Evolutionary conservation across 2,888 invertebrate genomes (phyloP).

Genomic region (Celastrina argiolus): DNA sequence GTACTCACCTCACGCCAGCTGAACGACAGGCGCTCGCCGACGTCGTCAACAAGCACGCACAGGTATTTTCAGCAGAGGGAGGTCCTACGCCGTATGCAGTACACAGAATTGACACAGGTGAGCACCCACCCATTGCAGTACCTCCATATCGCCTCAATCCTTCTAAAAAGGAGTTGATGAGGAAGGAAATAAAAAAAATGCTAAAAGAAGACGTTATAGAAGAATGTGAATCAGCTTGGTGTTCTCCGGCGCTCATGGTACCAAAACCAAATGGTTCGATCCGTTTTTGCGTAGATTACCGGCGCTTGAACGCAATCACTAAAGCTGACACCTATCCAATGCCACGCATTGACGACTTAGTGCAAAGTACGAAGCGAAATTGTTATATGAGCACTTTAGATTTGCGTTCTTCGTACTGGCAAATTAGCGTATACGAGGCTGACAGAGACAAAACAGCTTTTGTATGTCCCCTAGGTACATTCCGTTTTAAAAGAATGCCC

Average conservation of each 20-base stretch:
- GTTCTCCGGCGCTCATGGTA: constrained; percentile 27
- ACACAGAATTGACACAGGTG: not conserved
- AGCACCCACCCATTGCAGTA: constrained; percentile 13
- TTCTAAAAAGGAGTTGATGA: constrained; percentile 25
- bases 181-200: constrained; percentile 30
- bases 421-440: constrained; percentile 32
- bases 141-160: constrained; percentile 27
- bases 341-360: too few relatives aligned
- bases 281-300: constrained; percentile 29
- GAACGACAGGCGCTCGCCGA: not conserved
- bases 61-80: not conserved
- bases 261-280: constrained; percentile 27
- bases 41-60: not conserved
- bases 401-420: constrained; percentile 29
- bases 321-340: constrained; percentile 1
- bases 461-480: constrained; percentile 38
- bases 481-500: constrained; percentile 42
- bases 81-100: not conserved
- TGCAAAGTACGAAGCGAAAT: too few relatives aligned
- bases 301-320: constrained; percentile 29
- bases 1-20: too few relatives aligned
- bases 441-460: constrained; percentile 22
- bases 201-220: constrained; percentile 39
- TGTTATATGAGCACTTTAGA: not conserved
- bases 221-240: constrained; percentile 37